Base-by-base conservation (phyloP, 2,797 vertebrate genomes). In the Pampus argenteus region DNA sequence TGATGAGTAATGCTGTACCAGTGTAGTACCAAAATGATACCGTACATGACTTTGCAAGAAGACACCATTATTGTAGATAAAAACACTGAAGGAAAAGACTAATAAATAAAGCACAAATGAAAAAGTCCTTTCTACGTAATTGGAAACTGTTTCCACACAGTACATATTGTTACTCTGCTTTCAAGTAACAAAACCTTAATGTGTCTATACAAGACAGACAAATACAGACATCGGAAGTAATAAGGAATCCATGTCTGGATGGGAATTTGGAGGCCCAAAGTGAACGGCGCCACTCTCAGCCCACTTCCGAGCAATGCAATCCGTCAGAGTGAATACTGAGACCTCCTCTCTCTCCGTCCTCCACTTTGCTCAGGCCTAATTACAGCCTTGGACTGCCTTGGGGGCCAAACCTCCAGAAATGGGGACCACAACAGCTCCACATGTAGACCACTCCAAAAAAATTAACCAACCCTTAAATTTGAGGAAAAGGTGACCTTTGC, bases 271-370 rank as follows among this genome's bases (percentile, higher is more conserved):
- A 11, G 75, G 64, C 84, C 79, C 72, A 69, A 79, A 83, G 74
- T 85, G 78, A 89, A 80, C 67, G 83, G 85, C 80, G 76, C 88
- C 86, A 88, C 87, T 86, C 86, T 86, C 74, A 86, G 68, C 86
- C 82, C 82, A 86, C 80, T 89, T 86, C 86, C 73, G 79, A 74
- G 83, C 79, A 62, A 81, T 88, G 86, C 85, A 89, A 89, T 91
- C 88, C 48, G 78, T 91, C 90, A 89, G 74, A 57, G 83, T 79
- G 86, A 87, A 84, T 86, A 84, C 86, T 89, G 88, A 89, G 85
- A 88, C 85, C 82, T 89, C 71, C 66, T 86, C 79, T 79, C 78
- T 80, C 81, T 84, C 74, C 70, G 9, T 86, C 89, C 78, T 86
- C 73, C 78, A 79, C 84, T 86, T 66, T 38, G 68, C 84, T 92